Evolutionary conservation across 2,797 vertebrate genomes (phyloP), one percentile per base, ranked within the genome.

Genomic region (Thunnus albacares): DNA sequence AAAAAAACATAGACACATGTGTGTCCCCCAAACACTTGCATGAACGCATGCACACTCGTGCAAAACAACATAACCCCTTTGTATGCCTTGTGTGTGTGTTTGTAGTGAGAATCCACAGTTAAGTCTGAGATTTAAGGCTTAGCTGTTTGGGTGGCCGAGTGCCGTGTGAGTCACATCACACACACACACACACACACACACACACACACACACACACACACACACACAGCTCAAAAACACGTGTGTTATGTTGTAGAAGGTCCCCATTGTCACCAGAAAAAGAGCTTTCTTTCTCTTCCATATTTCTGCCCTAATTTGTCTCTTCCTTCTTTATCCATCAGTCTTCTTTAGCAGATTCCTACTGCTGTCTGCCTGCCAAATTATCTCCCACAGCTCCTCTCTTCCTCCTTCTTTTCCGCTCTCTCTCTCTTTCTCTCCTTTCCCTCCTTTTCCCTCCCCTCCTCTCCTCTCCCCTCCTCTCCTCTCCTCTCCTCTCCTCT

Each of bases 301-400:
- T 76, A 55, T 79, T 86, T 86, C 71, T 79, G 38, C 62, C 58
- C 66, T 72, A 80, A 84, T 85, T 68, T 65, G 52, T 59, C 14
- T 77, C 63, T 82, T 84, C 63, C 47, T 45, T 80, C 45, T 63
- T 47, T 57, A 52, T 70, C 68, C 8, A n/a, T 78, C 56, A 33
- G 67, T 77, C 11, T 30, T 60, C 20, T 51, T 67, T 26, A 13
- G 17, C 61, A 51, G 38, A 82, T 76, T 80, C 80, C 66, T 64
- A 51, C 76, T 81, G 60, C 77, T 61, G 73, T 79, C 69, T 61
- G 51, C 18, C 73, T 71, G 47, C 65, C 69, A 72, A 78, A 70
- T 71, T 57, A 86, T 89, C 83, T 84, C 79, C 79, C 67, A 73
- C 20, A 33, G 45, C 73, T 73, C 80, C 28, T 45, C 33, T 84